A percentile compares a stretch with the other conserved stretches of the same genome.
These are phyloP conservation scores for Cryptotermes secundus DNA, from an alignment of 1,140 invertebrate genomes.

Conservation along the genomic window DNA sequence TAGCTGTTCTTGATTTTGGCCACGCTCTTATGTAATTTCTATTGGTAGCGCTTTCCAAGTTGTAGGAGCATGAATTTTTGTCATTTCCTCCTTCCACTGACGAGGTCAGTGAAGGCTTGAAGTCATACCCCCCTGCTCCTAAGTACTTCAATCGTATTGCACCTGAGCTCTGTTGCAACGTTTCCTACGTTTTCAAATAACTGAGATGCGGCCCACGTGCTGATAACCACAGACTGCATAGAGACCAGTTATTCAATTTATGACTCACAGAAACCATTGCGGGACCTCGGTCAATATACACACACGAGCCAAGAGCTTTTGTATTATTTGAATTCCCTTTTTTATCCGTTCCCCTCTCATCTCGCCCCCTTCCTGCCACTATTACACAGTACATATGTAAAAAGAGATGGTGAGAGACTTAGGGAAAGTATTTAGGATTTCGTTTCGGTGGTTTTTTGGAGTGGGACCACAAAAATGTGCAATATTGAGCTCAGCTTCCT, in stretches of 20 bases:
- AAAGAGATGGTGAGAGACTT: neutral
- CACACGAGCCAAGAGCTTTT: conserved; percentile 7
- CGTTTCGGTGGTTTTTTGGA: conserved; percentile 16
- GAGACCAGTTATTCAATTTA: neutral
- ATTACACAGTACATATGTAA: neutral
- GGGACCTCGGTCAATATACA: conserved; percentile 20
- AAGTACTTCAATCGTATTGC: no score
- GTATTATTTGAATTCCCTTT: conserved; percentile 20
- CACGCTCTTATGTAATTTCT: no score
- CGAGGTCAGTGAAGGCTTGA: no score
- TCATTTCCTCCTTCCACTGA: no score
- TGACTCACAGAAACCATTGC: neutral
- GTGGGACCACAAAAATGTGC: neutral
- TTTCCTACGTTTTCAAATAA: no score
- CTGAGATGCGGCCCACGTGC: no score
- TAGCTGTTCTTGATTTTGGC: no score
- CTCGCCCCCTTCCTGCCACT: neutral
- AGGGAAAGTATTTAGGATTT: neutral
- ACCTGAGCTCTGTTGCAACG: no score
- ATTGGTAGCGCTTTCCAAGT: no score
- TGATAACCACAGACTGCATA: no score
- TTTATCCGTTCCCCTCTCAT: neutral
- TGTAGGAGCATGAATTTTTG: no score
- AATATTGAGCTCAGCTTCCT: neutral
- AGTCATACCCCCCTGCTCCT: no score